Base-by-base conservation (phyloP, 2,888 invertebrate genomes). In the Limenitis camilla region DNA sequence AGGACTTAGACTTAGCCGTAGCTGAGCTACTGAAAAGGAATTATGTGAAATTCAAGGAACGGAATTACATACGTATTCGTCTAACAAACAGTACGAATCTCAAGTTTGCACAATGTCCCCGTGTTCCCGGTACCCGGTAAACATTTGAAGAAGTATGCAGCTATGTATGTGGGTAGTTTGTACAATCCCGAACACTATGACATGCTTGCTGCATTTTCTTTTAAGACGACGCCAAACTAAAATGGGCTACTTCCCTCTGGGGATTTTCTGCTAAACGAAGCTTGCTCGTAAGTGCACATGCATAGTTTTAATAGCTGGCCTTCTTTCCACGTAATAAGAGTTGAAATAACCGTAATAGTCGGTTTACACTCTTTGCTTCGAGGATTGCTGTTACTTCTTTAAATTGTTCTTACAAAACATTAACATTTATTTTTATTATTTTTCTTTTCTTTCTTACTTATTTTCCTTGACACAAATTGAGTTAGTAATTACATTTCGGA, bases 191-290 rank as follows among this genome's bases (percentile, higher is more conserved):
- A 45, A 40, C 46, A 47, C 53, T 35, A 49, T 52, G 50, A 50
- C 40, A 44, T 32, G 49, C 49, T 49, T 49, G 52, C 40, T 53
- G 48, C 56, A 59, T 56, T 59, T 59, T 52, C 59, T 59, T 59
- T 56, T 52, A 56, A 59, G 46, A 52, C 42, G 55, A 53, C 58
- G 50, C 53, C 49, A 47, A 58, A 52, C 56, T 56, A 52, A 59
- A 59, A 52, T 56, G 59, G 56, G 56, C 47, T 55, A 52, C 57
- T 58, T 59, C 54, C 58, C 56, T 49, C 41, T 49, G 52, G 52
- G 56, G 31, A 52, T 54, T 49, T 56, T 50, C 48, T 53, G 45
- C 56, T 52, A 56, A 59, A 54, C 53, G 52, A 56, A 56, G 56
- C 43, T 47, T 52, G 40, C 45, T 10, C 11, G 29, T 53, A 49